Conservation (phyloP, 1,140 invertebrate genomes). For the Armadillidium nasatum region DNA sequence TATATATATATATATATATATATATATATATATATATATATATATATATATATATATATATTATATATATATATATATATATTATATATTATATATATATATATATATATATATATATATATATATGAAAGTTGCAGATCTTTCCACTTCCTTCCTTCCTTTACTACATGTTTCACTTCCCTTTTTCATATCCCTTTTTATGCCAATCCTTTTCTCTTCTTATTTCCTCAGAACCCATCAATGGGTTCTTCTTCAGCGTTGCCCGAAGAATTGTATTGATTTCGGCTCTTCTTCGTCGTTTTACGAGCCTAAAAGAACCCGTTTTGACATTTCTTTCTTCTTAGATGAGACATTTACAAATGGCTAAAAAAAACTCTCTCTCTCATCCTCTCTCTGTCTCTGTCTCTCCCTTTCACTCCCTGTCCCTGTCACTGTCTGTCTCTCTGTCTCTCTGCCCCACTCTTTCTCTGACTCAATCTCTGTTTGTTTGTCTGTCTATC, state of each 20-base stretch:
- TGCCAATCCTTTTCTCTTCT: background rate
- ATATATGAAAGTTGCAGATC: background rate
- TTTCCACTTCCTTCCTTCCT: conserved; percentile 1
- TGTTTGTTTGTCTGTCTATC: no score
- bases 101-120: background rate
- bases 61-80: no score
- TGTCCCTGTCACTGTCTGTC: no score
- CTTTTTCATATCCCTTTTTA: background rate
- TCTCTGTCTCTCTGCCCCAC: no score
- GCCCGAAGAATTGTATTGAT: conserved; percentile 1
- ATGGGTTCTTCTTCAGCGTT: background rate
- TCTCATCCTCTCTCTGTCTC: no score
- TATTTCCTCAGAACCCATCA: background rate
- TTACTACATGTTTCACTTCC: background rate
- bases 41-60: no score
- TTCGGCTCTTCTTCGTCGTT: background rate
- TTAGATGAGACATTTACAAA: conserved; percentile 1
- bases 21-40: conserved; percentile 2
- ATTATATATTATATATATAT: no score
- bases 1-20: no score
- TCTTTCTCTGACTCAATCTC: no score
- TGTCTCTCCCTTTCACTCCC: no score
- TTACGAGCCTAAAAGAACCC: background rate
- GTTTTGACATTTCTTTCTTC: conserved; percentile 1
- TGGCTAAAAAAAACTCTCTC: background rate